Conservation (phyloP, 2,797 vertebrate genomes). For the Microchirus variegatus region DNA sequence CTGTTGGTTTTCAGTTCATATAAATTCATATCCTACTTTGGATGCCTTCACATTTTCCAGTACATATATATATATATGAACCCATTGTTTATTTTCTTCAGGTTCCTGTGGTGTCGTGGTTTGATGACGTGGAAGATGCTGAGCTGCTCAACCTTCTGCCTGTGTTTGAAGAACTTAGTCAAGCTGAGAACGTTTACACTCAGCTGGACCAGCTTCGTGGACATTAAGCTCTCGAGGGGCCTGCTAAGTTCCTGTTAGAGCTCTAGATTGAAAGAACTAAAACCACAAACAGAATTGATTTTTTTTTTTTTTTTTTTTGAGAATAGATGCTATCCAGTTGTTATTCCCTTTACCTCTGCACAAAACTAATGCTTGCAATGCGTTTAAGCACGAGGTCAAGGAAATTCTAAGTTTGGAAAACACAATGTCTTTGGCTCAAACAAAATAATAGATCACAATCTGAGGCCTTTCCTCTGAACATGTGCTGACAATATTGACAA, state of each 20-base stretch:
- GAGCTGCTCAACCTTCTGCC: conserved; percentile 93
- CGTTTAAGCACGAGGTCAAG: conserved; percentile 15
- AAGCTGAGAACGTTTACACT: conserved; percentile 87
- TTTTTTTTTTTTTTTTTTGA: background rate
- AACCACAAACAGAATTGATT: background rate
- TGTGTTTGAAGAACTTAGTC: conserved; percentile 91
- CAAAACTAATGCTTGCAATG: conserved; percentile 40
- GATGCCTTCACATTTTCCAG: no score
- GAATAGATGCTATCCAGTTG: conserved; percentile 9
- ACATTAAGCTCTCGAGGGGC: conserved; percentile 62
- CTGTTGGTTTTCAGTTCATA: no score
- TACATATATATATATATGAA: background rate
- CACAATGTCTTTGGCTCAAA: conserved; percentile 23
- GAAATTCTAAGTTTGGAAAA: conserved; percentile 37
- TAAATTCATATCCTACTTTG: no score
- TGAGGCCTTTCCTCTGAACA: conserved; percentile 45
- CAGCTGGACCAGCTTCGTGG: conserved; percentile 88
- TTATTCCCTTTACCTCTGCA: conserved; percentile 28
- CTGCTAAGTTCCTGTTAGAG: background rate
- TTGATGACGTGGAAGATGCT: conserved; percentile 90
- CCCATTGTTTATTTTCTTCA: conserved; percentile 42
- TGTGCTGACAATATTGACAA: conserved; percentile 38
- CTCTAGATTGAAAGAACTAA: conserved; percentile 11
- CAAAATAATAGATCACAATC: conserved; percentile 29
- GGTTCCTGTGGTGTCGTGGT: conserved; percentile 94